Conservation (phyloP, 2,113 vertebrate species). For the Chionomys nivalis region DNA sequence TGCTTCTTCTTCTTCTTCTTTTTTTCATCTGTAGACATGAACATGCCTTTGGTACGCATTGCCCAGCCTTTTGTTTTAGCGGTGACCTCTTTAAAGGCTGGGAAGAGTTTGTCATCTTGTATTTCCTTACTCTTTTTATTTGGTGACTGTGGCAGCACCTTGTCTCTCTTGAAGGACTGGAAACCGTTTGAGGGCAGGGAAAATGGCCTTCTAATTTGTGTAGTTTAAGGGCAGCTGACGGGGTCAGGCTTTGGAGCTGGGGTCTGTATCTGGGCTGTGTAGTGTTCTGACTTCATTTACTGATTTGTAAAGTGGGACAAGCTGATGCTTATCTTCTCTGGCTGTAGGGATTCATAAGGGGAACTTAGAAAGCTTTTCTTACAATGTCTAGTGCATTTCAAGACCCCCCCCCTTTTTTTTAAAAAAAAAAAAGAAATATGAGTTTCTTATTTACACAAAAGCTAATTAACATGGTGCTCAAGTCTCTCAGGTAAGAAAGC, state of each 20-base stretch:
- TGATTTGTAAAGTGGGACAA: conserved; percentile 1
- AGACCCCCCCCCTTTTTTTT: background rate
- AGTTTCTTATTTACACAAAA: background rate
- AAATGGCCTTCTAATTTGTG: conserved; percentile 20
- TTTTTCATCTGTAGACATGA: background rate
- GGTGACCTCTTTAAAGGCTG: background rate
- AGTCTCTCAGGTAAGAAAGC: background rate
- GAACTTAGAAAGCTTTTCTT: background rate
- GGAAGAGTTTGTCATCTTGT: conserved; percentile 30
- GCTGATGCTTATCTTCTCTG: background rate
- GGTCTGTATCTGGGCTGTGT: background rate
- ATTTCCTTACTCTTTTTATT: conserved; percentile 17
- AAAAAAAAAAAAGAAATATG: background rate
- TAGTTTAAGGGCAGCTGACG: background rate
- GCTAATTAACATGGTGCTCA: background rate
- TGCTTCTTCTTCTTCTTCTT: too few relatives aligned
- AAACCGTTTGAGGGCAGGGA: conserved; percentile 40
- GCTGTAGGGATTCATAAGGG: background rate
- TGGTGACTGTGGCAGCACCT: background rate
- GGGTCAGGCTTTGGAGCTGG: background rate
- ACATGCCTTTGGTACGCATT: background rate
- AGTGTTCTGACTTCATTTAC: background rate
- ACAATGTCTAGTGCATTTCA: conserved; percentile 13
- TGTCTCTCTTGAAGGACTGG: conserved; percentile 8
- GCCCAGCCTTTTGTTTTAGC: background rate